Percentiles rank a stretch among this genome's conserved stretches.
These are phyloP conservation scores for Xenopus petersii DNA, from an alignment of 2,797 vertebrate species.

Conservation along the genomic window DNA sequence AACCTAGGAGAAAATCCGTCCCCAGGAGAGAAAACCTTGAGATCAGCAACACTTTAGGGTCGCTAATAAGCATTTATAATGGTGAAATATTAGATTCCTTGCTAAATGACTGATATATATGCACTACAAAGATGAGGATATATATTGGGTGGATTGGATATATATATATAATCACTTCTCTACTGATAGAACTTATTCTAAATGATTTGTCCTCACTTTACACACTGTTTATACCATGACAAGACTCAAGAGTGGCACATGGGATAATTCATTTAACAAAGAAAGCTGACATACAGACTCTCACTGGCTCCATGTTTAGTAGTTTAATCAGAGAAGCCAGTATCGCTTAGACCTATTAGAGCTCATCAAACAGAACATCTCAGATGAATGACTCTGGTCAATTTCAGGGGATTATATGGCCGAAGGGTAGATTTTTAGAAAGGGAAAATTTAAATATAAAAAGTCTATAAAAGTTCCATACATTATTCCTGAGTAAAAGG, in stretches of 20 bases:
- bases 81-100: neutral
- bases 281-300: conserved; percentile 22
- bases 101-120: neutral
- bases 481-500: neutral
- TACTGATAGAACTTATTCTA: neutral
- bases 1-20: neutral
- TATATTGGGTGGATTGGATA: no score
- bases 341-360: conserved; percentile 27
- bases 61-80: neutral
- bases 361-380: conserved; percentile 28
- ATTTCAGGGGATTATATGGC: conserved; percentile 12
- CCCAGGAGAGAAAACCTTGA: neutral
- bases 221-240: neutral
- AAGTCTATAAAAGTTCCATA: conserved; percentile 13
- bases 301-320: conserved; percentile 17
- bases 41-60: neutral
- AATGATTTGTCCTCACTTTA: conserved; percentile 2
- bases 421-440: conserved; percentile 36
- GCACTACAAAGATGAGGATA: no score
- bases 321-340: conserved; percentile 31
- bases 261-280: conserved; percentile 18
- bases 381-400: conserved; percentile 37
- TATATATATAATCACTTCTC: no score
- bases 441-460: conserved; percentile 35
- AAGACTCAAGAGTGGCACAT: conserved; percentile 22